A percentile compares a stretch with the other conserved stretches of the same genome.
Evolutionary conservation across 2,797 vertebrate genomes (phyloP).

Genomic region (Pelodytes ibericus): DNA sequence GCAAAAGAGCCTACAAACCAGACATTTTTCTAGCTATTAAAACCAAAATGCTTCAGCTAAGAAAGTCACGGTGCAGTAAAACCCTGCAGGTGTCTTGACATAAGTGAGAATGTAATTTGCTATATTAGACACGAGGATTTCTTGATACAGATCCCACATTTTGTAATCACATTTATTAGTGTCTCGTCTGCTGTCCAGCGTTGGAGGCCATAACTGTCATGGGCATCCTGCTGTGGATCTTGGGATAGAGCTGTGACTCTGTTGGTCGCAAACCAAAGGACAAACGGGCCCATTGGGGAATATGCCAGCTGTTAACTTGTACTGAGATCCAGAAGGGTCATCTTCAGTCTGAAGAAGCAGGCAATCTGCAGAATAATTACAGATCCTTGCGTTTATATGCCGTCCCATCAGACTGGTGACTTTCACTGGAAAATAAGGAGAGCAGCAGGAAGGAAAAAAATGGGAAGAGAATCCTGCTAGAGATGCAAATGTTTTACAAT

Average conservation of each 20-base stretch:
- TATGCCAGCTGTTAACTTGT: constrained; percentile 47
- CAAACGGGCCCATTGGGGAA: constrained; percentile 46
- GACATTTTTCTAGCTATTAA: too few species aligned
- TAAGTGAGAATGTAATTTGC: constrained; percentile 22
- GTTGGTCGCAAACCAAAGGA: constrained; percentile 56
- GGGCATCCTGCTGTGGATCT: constrained; percentile 52
- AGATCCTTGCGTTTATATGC: constrained; percentile 8
- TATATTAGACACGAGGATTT: constrained; percentile 33
- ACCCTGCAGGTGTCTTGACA: constrained; percentile 1
- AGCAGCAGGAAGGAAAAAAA: too few species aligned
- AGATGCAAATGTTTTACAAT: constrained; percentile 33
- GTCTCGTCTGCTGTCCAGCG: constrained; percentile 52
- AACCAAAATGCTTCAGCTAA: too few species aligned
- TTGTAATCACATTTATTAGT: constrained; percentile 56
- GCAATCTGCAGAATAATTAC: constrained; percentile 55
- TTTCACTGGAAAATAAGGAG: too few species aligned
- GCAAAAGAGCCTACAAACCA: too few species aligned
- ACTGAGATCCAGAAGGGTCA: constrained; percentile 53
- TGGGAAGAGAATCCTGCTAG: constrained; percentile 29
- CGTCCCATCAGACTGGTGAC: constrained; percentile 41
- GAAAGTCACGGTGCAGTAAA: not conserved
- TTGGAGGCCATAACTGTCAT: constrained; percentile 46
- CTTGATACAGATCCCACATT: constrained; percentile 52
- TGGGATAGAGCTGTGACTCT: constrained; percentile 53
- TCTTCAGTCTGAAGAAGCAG: constrained; percentile 52